These are phyloP conservation scores for Phasia obesa DNA, from an alignment of 2,888 invertebrate species.

Conservation along the genomic window DNA sequence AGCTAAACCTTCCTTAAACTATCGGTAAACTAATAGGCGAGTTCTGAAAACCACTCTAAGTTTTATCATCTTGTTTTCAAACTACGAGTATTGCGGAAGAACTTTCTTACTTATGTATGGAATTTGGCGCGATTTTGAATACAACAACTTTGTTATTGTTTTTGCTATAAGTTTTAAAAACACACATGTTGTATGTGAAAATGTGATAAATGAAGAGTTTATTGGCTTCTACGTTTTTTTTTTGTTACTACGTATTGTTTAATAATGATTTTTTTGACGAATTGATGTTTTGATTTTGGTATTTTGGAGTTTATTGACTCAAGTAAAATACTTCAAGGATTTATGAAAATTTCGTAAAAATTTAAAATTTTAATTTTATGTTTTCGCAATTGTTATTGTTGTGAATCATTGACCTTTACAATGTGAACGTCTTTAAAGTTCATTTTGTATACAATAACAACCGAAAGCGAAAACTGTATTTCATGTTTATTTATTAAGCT, in stretches of 20 bases:
- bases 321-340: slow-evolving; percentile 63
- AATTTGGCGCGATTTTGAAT: slow-evolving; percentile 53
- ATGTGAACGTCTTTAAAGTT: background rate
- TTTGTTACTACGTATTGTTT: slow-evolving; percentile 16
- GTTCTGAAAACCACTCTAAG: no score
- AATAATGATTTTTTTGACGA: slow-evolving; percentile 8
- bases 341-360: slow-evolving; percentile 56
- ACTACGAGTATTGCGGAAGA: slow-evolving; percentile 64
- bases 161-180: background rate
- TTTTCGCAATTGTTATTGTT: slow-evolving; percentile 43
- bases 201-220: slow-evolving; percentile 22
- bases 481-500: background rate
- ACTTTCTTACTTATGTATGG: slow-evolving; percentile 40
- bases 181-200: slow-evolving; percentile 42
- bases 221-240: slow-evolving; percentile 26
- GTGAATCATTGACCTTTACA: slow-evolving; percentile 45
- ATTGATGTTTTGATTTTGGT: slow-evolving; percentile 48
- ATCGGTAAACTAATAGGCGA: no score
- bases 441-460: slow-evolving; percentile 14
- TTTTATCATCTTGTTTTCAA: slow-evolving; percentile 54
- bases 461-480: slow-evolving; percentile 9
- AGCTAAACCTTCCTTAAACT: no score
- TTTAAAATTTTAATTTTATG: slow-evolving; percentile 31
- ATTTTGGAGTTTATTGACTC: slow-evolving; percentile 49
- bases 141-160: slow-evolving; percentile 11